phyloP scores from a whole-genome alignment of 2,797 vertebrate genomes.

The Catostomus latipinnis region DNA sequence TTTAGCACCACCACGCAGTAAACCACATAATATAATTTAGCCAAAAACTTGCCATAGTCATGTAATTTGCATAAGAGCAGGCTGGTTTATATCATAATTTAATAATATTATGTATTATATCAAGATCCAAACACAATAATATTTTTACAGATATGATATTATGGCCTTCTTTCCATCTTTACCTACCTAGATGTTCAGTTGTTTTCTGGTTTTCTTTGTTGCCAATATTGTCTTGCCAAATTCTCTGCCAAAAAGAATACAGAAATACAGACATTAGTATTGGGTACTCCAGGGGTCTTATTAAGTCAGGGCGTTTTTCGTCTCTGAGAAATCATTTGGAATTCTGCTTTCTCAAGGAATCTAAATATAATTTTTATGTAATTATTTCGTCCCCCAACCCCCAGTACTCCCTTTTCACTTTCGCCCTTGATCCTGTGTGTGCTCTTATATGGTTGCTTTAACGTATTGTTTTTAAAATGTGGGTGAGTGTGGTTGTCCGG shows the following conservation, averaged over 20 bases:
- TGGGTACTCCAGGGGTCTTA: conserved; percentile 60
- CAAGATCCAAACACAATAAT: background rate
- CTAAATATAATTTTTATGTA: conserved; percentile 53
- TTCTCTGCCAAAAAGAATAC: conserved; percentile 37
- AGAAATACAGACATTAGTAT: conserved; percentile 44
- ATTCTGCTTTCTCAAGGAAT: conserved; percentile 53
- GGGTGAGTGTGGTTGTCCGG: background rate
- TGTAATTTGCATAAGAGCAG: too few species aligned
- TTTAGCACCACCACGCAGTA: too few species aligned
- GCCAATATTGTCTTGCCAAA: background rate
- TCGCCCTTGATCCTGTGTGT: conserved; percentile 20
- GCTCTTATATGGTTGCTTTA: conserved; percentile 14
- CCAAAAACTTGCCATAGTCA: too few species aligned
- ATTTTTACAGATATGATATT: background rate
- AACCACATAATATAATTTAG: too few species aligned
- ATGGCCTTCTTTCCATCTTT: conserved; percentile 1
- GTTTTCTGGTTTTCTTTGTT: background rate
- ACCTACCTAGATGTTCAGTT: conserved; percentile 27
- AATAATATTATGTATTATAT: background rate
- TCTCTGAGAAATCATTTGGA: conserved; percentile 54
- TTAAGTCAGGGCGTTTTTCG: conserved; percentile 60
- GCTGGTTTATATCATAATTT: background rate
- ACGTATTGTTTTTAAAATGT: conserved; percentile 6
- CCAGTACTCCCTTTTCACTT: background rate
- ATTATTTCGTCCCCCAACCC: conserved; percentile 47